Evolutionary conservation across 2,888 invertebrate genomes (phyloP).

Genomic region (Netelia inedita): DNA sequence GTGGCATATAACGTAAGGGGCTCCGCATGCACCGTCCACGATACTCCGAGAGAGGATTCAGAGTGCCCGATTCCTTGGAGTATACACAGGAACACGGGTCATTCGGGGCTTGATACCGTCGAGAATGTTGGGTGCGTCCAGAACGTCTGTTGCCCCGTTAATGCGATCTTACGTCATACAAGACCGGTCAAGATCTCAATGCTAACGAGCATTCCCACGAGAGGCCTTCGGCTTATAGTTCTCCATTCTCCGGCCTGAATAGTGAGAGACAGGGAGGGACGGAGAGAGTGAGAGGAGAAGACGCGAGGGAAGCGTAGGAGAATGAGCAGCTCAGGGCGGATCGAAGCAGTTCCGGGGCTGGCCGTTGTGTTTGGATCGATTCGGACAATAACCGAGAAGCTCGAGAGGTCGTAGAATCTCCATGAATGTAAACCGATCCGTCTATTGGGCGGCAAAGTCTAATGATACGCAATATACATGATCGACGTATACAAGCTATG

Average conservation of each 20-base stretch:
- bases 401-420: not conserved
- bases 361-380: not conserved
- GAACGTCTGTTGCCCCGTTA: constrained; percentile 48
- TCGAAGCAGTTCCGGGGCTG: not conserved
- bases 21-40: constrained; percentile 25
- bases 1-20: constrained; percentile 51
- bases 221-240: constrained; percentile 52
- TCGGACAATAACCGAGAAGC: not conserved
- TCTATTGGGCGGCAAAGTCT: constrained; percentile 8
- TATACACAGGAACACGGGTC: constrained; percentile 36
- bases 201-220: constrained; percentile 76
- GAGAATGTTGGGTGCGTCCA: constrained; percentile 2
- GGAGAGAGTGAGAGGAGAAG: not conserved
- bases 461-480: constrained; percentile 15
- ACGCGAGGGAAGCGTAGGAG: not conserved
- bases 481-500: constrained; percentile 8
- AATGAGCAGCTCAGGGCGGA: not conserved
- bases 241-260: not conserved
- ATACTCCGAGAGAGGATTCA: constrained; percentile 3
- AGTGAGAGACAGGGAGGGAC: not conserved
- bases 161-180: constrained; percentile 74
- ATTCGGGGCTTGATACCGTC: constrained; percentile 39
- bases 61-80: constrained; percentile 32
- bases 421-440: constrained; percentile 9
- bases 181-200: constrained; percentile 40